Evolutionary conservation across 1,140 invertebrate species (phyloP).

Genomic region (Drosophila watanabei): DNA sequence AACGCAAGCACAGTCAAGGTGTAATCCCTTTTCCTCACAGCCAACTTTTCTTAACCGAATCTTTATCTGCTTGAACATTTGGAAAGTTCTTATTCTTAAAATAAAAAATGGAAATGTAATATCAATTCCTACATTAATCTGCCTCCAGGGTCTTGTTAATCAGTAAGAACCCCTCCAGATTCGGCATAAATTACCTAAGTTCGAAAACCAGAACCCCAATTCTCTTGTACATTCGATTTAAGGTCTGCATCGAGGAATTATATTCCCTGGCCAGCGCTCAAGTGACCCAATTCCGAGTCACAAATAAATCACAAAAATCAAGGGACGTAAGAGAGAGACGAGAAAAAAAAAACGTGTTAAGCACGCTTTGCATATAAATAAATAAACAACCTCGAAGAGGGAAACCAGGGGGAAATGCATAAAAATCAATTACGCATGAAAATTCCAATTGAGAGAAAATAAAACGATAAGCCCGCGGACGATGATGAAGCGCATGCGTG

Average conservation of each 20-base stretch:
- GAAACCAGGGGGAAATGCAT: constrained; percentile 46
- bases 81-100: too few species aligned
- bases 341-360: constrained; percentile 59
- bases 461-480: constrained; percentile 8
- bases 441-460: constrained; percentile 50
- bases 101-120: neutral
- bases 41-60: neutral
- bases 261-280: constrained; percentile 8
- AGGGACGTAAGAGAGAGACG: constrained; percentile 2
- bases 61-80: neutral
- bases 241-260: constrained; percentile 21
- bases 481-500: constrained; percentile 41
- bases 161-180: neutral
- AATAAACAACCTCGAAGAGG: constrained; percentile 14
- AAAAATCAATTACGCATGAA: constrained; percentile 81
- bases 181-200: constrained; percentile 21
- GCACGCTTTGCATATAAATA: constrained; percentile 72
- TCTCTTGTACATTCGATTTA: constrained; percentile 18
- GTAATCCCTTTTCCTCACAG: neutral
- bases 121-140: neutral
- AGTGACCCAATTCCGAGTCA: constrained; percentile 63
- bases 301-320: constrained; percentile 42
- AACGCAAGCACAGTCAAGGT: neutral
- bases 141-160: constrained; percentile 1
- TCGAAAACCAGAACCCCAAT: constrained; percentile 8